phyloP scores from a whole-genome alignment of 1,140 invertebrate species.

The Pinna nobilis region DNA sequence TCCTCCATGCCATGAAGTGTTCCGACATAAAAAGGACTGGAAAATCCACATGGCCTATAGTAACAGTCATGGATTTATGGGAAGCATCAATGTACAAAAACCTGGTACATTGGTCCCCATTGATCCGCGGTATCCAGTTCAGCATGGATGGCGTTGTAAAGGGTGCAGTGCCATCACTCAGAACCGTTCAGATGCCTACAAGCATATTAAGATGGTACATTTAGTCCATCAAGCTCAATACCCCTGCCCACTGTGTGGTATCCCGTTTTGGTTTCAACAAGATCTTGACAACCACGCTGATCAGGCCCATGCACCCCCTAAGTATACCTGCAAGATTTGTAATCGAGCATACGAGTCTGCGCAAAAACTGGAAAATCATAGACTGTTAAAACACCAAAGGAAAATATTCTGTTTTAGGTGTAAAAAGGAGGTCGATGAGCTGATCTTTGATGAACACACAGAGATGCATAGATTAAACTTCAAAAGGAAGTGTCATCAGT shows the following conservation, averaged over 20 bases:
- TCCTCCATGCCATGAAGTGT: slow-evolving; percentile 11
- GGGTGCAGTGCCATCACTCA: slow-evolving; percentile 1
- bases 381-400: slow-evolving; percentile 7
- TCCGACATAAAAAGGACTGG: slow-evolving; percentile 8
- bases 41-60: slow-evolving; percentile 9
- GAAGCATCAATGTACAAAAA: slow-evolving; percentile 13
- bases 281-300: slow-evolving; percentile 9
- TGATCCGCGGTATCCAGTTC: not conserved
- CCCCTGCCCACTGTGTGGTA: slow-evolving; percentile 15
- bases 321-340: slow-evolving; percentile 14
- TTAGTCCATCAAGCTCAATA: slow-evolving; percentile 5
- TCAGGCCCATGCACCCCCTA: slow-evolving; percentile 18
- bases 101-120: not conserved
- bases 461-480: slow-evolving; percentile 16
- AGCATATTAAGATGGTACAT: slow-evolving; percentile 13
- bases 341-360: slow-evolving; percentile 5
- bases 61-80: slow-evolving; percentile 11
- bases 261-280: slow-evolving; percentile 13
- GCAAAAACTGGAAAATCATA: slow-evolving; percentile 11
- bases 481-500: slow-evolving; percentile 1
- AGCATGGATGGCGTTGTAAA: slow-evolving; percentile 19
- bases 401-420: slow-evolving; percentile 12
- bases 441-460: slow-evolving; percentile 12
- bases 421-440: slow-evolving; percentile 13
- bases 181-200: not conserved